A percentile compares a stretch with the other conserved stretches of the same genome.
Evolutionary conservation across 2,797 vertebrate genomes (phyloP).

Genomic region (Hirundo rustica): DNA sequence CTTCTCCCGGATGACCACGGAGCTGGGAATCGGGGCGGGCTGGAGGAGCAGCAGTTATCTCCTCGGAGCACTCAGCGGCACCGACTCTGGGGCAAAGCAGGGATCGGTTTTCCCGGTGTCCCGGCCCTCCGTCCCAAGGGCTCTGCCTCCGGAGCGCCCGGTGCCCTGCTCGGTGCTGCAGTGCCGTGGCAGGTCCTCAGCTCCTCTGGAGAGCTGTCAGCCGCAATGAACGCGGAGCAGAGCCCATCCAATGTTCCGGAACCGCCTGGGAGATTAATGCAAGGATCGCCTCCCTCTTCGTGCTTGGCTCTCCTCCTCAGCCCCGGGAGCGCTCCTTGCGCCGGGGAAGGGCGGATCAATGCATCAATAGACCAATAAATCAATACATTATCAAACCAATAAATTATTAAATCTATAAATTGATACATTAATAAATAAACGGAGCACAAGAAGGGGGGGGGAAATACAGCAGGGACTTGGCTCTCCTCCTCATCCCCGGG

Average conservation of each 20-base stretch:
- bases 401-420: too few relatives aligned
- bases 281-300: not conserved
- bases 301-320: not conserved
- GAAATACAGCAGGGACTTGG: too few relatives aligned
- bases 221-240: not conserved
- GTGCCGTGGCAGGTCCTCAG: not conserved
- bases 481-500: too few relatives aligned
- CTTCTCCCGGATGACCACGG: fast-evolving
- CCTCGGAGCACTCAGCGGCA: not conserved
- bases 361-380: not conserved
- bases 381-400: too few relatives aligned
- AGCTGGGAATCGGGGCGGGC: not conserved
- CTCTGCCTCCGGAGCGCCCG: not conserved
- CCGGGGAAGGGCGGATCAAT: not conserved
- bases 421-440: too few relatives aligned
- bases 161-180: not conserved
- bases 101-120: not conserved
- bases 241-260: not conserved
- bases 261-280: constrained; percentile 11
- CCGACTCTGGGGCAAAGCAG: not conserved
- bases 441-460: too few relatives aligned
- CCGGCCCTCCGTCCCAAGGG: not conserved
- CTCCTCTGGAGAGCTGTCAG: not conserved
- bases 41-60: not conserved
- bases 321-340: not conserved